Evolutionary conservation across 2,113 vertebrate species (phyloP).

Genomic region (Pachyramphus minor): DNA sequence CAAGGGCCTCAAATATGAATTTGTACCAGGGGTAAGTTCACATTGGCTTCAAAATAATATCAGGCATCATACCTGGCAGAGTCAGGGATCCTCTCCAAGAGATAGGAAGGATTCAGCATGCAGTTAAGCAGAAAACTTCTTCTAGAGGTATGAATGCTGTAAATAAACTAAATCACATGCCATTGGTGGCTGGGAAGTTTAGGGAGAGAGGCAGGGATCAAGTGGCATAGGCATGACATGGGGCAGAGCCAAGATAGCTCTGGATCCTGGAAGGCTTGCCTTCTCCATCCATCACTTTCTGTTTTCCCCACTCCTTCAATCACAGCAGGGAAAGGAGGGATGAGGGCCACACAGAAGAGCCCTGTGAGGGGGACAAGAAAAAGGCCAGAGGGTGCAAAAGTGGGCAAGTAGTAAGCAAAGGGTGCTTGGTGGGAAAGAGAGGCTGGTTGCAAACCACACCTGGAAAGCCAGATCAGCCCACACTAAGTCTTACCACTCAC

Average conservation of each 20-base stretch:
- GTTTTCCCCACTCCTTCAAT: background rate
- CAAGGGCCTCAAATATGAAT: background rate
- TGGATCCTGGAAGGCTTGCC: background rate
- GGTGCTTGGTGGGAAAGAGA: background rate
- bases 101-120: background rate
- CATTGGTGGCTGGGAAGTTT: background rate
- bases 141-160: background rate
- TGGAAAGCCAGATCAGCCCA: background rate
- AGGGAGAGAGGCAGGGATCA: background rate
- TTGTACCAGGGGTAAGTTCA: background rate
- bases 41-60: background rate
- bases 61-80: background rate
- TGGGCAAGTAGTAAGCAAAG: background rate
- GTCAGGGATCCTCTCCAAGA: background rate
- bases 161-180: background rate
- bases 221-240: accelerated
- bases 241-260: background rate
- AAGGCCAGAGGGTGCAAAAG: background rate
- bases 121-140: background rate
- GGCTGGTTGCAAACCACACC: background rate
- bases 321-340: background rate
- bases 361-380: background rate
- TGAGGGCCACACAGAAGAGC: background rate
- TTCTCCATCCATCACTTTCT: background rate
- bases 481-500: background rate